Evolutionary conservation across 2,888 invertebrate genomes (phyloP), one percentile per base, ranked within the genome.

Genomic region (Perdita meconis): DNA sequence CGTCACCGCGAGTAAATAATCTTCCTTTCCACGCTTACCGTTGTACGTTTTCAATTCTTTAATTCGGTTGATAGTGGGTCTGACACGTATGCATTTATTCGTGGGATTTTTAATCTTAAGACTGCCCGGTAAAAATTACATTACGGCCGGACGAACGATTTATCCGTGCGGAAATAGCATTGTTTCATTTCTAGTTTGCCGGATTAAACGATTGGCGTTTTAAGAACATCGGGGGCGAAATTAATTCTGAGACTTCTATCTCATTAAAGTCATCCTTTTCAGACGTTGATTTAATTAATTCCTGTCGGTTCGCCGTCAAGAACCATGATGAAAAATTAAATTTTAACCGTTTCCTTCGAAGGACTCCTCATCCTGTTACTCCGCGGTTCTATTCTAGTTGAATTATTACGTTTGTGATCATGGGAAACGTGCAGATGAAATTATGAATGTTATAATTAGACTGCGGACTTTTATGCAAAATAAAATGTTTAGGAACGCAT

Each of bases 241-340:
- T 61, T 50, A n/a, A 67, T 61, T 53, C 57, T 38, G 42, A 51
- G 56, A 30, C 42, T 42, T 65, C 30, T 51, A 50, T 76, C 56
- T 73, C 61, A 53, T 76, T 74, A 74, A 61, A 38, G 51, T 40
- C 57, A 63, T 73, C 61, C 51, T 74, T 59, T 67, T 30, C 44
- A 26, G 57, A 36, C 12, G 38, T 26, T 26, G 57, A 57, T 76
- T 67, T 57, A 67, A 76, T 76, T 67, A 67, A 76, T 76, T 67
- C 51, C 30, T 38, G 51, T 40, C 56, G 16, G 67, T 8, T 38
- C 66, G 19, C 60, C 30, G 24, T 8, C 16, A 10, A 42, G 42
- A 22, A 26, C 16, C 3, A 22, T 16, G 19, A 22, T 40, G 74
- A 73, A 73, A 67, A 74, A 74, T 74, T 36, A 44, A 57, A 76